Conservation (phyloP, 2,113 vertebrate genomes). For the Panthera tigris region DNA sequence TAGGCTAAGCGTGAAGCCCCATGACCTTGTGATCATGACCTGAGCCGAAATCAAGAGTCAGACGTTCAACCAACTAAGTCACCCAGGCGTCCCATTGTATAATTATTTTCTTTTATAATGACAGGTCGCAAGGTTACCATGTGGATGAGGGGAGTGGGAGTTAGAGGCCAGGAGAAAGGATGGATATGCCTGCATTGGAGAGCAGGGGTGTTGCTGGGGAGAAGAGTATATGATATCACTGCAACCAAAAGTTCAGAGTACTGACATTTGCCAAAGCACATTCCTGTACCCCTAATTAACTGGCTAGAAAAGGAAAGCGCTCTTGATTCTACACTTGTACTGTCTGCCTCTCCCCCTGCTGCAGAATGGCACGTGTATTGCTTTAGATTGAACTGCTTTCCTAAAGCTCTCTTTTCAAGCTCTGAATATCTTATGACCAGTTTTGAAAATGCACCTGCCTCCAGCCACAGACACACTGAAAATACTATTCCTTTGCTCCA, state of each 20-base stretch:
- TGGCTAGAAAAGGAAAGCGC: not conserved
- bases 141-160: not conserved
- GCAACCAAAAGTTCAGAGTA: not conserved
- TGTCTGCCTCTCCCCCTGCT: not conserved
- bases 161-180: not conserved
- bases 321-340: not conserved
- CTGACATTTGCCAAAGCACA: not conserved
- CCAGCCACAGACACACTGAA: not conserved
- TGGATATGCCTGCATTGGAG: not conserved
- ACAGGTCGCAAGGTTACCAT: not conserved
- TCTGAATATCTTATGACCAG: not conserved
- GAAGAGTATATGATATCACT: not conserved
- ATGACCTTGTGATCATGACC: no score
- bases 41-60: no score
- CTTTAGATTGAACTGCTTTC: slow-evolving; percentile 5
- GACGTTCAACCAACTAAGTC: no score
- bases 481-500: not conserved
- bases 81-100: no score
- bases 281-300: not conserved
- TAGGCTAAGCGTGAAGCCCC: no score
- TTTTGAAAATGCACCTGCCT: not conserved
- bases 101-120: no score
- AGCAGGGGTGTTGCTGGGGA: not conserved
- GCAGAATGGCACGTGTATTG: not conserved
- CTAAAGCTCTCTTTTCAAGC: not conserved